These are phyloP conservation scores for Lamprologus tigripictilis DNA, from an alignment of 2,113 vertebrate genomes.

Conservation along the genomic window DNA sequence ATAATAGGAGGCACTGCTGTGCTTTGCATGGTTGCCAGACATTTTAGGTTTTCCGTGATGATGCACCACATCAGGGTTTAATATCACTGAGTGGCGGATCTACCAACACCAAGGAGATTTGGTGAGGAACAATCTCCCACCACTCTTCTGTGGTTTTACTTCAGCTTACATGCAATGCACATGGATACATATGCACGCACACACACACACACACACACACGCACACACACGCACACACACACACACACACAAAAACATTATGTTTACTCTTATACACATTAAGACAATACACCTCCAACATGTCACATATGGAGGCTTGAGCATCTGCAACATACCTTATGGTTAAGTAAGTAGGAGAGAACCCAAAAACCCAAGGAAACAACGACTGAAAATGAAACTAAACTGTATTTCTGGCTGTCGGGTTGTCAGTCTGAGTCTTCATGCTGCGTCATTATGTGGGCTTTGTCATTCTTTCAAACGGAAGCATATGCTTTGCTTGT, in stretches of 20 bases:
- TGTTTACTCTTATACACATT: not conserved
- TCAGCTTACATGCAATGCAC: not conserved
- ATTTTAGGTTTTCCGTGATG: conserved; percentile 11
- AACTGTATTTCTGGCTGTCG: not conserved
- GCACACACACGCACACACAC: not conserved
- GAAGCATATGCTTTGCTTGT: not conserved
- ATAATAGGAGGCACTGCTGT: conserved; percentile 6
- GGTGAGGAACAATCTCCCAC: not conserved
- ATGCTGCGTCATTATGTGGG: not conserved
- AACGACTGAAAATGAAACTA: not conserved
- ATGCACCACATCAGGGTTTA: not conserved
- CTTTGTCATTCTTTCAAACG: not conserved
- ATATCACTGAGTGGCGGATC: not conserved
- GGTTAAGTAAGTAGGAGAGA: not conserved
- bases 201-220: not conserved
- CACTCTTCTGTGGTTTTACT: not conserved
- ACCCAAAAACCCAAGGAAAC: not conserved
- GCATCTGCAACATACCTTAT: not conserved
- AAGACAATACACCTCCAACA: not conserved
- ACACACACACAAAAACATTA: not conserved
- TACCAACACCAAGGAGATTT: not conserved
- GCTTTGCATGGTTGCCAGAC: conserved; percentile 44
- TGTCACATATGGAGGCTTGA: not conserved
- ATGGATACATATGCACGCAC: not conserved
- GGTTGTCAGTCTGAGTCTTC: not conserved